Base-by-base conservation (phyloP, 2,797 vertebrate species). In the Sebastes taczanowskii region DNA sequence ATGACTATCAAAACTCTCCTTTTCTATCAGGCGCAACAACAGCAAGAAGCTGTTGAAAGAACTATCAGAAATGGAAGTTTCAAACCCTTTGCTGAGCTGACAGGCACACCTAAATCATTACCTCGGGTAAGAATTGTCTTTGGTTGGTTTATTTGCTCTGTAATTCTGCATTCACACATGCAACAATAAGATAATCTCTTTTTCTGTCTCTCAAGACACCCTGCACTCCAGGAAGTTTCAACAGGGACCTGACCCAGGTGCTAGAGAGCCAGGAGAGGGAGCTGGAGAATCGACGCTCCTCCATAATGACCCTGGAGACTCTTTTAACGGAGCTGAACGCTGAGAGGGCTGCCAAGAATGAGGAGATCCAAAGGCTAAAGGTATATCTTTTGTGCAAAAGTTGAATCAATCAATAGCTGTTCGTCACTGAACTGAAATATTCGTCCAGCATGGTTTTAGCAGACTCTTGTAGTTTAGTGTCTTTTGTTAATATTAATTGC, bases 291-390 rank as follows among this genome's bases (percentile, higher is more conserved):
- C 92, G 95, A 3, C 95, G 96, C 30, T 96, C 97, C 25, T 97
- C 97, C 32, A 97, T 96, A 89, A 93, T 97, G 80, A 96, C 95
- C 22, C 94, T 99, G 95, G 97, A 99, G 79, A 86, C 96, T 82
- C 97, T 99, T 63, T 92, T 99, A 69, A 83, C 88, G 1, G 97
- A 99, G 82, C 94, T 99, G 52, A 97, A 96, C 5, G 91, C 97
- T 53, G 98, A 99, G 71, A 94, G 98, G 87, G 84, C 93, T 2
- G 95, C 94, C 5, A 99, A 98, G 92, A 99, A 98, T 13, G 95
- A 97, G 11, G 98, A 99, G 88, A 99, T 99, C 62, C 94, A 97
- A 64, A 95, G 97, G 73, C 96, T 99, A 18, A 98, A 98, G 96
- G 98, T 98, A 70, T 18, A 10, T 63, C 18, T 61, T 61, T 71